A percentile compares a stretch with the other conserved stretches of the same genome.
Evolutionary conservation across 2,797 vertebrate genomes (phyloP).

Genomic region (Poecile montanus): DNA sequence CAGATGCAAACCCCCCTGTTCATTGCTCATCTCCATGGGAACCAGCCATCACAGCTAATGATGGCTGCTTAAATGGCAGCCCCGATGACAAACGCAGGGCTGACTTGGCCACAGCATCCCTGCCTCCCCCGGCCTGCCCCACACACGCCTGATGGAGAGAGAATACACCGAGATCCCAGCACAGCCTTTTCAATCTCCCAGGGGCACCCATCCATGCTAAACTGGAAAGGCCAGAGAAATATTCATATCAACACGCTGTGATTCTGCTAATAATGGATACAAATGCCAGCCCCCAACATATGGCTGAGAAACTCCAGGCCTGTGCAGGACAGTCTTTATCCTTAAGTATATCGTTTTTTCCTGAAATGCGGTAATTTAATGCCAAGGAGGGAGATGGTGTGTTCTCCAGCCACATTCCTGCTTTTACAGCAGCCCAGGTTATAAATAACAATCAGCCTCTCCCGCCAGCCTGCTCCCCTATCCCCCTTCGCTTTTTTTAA

Average conservation of each 20-base stretch:
- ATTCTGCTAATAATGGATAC: not conserved
- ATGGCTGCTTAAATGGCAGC: slow-evolving; percentile 2
- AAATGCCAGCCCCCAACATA: not conserved
- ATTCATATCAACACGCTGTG: fast-evolving
- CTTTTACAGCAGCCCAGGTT: slow-evolving; percentile 43
- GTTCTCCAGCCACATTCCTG: not conserved
- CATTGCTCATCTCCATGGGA: slow-evolving; percentile 48
- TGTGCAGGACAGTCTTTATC: not conserved
- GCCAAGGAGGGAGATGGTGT: not conserved
- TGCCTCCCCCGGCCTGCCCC: not conserved
- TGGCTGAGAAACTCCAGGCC: not conserved
- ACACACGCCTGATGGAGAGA: fast-evolving
- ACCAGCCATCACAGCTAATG: slow-evolving; percentile 45
- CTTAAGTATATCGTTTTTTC: not conserved
- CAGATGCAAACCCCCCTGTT: not conserved
- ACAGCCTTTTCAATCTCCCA: not conserved
- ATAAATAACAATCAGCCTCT: slow-evolving; percentile 69
- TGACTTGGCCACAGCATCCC: not conserved
- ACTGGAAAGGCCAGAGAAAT: not conserved
- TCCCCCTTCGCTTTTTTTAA: slow-evolving; percentile 55
- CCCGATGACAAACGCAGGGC: not conserved
- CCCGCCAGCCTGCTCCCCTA: slow-evolving; percentile 9
- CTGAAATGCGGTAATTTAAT: not conserved
- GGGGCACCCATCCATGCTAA: not conserved
- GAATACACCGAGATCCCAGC: fast-evolving